phyloP scores from a whole-genome alignment of 2,888 invertebrate genomes.

The Pristionchus japonicus region DNA sequence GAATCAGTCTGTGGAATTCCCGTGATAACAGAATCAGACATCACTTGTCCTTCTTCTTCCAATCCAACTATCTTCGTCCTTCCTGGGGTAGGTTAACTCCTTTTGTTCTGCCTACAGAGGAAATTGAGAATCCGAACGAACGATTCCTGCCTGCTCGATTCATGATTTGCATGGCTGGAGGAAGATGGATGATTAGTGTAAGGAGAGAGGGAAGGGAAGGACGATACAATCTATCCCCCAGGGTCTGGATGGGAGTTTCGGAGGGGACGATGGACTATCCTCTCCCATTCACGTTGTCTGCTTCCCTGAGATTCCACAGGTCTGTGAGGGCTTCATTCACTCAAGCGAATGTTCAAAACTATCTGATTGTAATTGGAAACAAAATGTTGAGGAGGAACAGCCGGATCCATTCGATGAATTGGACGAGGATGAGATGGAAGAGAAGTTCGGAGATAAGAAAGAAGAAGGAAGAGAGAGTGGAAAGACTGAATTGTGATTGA shows the following conservation, averaged over 20 bases:
- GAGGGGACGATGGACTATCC: not conserved
- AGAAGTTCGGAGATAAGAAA: not conserved
- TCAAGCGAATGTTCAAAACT: not conserved
- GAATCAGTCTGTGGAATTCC: not conserved
- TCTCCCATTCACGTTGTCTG: constrained; percentile 2
- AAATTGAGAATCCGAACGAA: not conserved
- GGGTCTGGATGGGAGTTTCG: not conserved
- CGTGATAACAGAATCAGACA: not conserved
- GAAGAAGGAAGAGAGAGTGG: not conserved
- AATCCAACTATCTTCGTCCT: not conserved
- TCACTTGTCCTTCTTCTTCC: not conserved
- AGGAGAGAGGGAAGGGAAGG: not conserved
- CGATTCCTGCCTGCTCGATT: not conserved
- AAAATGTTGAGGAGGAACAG: not conserved
- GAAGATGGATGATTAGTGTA: constrained; percentile 34
- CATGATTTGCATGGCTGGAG: not conserved
- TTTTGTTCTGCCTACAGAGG: not conserved
- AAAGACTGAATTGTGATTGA: not conserved
- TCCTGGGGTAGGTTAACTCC: not conserved
- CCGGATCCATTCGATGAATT: constrained; percentile 27
- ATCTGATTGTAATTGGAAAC: not conserved
- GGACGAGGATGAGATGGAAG: not conserved
- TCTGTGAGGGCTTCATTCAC: not conserved
- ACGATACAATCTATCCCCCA: not conserved
- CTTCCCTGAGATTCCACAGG: not conserved